A percentile compares a stretch with the other conserved stretches of the same genome.
These are phyloP conservation scores for Elmis aenea DNA, from an alignment of 2,888 invertebrate genomes.

Conservation along the genomic window DNA sequence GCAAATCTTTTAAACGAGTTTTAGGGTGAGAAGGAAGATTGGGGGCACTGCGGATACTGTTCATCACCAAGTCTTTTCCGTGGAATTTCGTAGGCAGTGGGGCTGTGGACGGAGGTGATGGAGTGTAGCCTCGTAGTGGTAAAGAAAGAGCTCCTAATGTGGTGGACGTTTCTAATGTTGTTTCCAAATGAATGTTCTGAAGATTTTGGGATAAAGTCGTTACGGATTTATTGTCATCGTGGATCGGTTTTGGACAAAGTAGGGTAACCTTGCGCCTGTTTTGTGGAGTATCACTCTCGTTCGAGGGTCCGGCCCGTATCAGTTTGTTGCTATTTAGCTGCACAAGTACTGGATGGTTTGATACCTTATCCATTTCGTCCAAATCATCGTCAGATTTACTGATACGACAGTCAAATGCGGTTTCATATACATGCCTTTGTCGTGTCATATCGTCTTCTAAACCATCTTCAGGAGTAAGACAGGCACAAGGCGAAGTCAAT, in stretches of 20 bases:
- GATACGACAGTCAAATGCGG: constrained; percentile 84
- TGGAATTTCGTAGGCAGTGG: constrained; percentile 78
- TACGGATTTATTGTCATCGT: constrained; percentile 55
- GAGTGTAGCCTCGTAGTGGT: constrained; percentile 67
- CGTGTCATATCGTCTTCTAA: constrained; percentile 57
- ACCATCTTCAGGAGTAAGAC: constrained; percentile 60
- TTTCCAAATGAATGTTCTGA: constrained; percentile 58
- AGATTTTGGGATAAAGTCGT: constrained; percentile 40
- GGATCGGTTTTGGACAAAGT: constrained; percentile 54
- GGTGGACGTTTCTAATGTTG: constrained; percentile 52
- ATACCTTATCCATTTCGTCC: constrained; percentile 75
- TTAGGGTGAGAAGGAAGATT: constrained; percentile 66
- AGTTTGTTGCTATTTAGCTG: constrained; percentile 48
- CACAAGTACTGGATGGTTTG: constrained; percentile 71
- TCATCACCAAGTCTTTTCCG: constrained; percentile 58
- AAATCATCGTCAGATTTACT: constrained; percentile 75
- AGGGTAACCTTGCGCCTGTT: constrained; percentile 54
- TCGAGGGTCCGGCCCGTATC: constrained; percentile 27
- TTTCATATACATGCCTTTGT: constrained; percentile 78
- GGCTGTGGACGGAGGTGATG: constrained; percentile 80
- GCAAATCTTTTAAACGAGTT: constrained; percentile 66
- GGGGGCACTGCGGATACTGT: constrained; percentile 76
- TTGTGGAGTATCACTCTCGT: constrained; percentile 40
- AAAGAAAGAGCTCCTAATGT: constrained; percentile 55
- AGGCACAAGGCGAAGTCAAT: constrained; percentile 64